These are phyloP conservation scores for Acleris cristana DNA, from an alignment of 2,888 invertebrate genomes.

Conservation along the genomic window DNA sequence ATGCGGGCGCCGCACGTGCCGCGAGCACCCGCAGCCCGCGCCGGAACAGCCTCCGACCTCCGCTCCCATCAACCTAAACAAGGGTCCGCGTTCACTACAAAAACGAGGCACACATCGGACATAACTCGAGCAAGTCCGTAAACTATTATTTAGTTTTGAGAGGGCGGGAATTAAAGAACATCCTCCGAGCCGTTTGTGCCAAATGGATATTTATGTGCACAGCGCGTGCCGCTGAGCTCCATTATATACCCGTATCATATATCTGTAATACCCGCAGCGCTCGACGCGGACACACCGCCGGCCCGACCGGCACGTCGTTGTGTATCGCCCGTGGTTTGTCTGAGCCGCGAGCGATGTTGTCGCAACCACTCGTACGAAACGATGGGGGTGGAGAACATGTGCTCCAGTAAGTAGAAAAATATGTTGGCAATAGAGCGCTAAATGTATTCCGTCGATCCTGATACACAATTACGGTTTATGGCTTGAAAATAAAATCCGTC, in stretches of 20 bases:
- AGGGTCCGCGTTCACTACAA: background rate
- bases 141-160: constrained; percentile 14
- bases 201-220: constrained; percentile 32
- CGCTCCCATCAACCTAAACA: background rate
- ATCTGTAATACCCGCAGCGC: no score
- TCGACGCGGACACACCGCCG: no score
- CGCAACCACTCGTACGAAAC: no score
- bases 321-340: no score
- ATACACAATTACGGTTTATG: no score
- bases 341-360: no score
- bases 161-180: background rate
- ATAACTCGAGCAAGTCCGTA: constrained; percentile 18
- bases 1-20: constrained; percentile 11
- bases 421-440: no score
- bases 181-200: constrained; percentile 6
- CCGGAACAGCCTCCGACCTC: background rate
- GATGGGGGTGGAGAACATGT: no score
- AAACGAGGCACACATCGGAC: constrained; percentile 15
- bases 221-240: background rate
- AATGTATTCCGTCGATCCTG: no score
- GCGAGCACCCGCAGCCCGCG: background rate
- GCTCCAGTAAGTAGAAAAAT: background rate
- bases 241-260: background rate
- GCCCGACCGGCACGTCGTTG: no score
- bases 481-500: no score